Evolutionary conservation across 2,888 invertebrate genomes (phyloP).

Genomic region (Phrixothrix hirtus): DNA sequence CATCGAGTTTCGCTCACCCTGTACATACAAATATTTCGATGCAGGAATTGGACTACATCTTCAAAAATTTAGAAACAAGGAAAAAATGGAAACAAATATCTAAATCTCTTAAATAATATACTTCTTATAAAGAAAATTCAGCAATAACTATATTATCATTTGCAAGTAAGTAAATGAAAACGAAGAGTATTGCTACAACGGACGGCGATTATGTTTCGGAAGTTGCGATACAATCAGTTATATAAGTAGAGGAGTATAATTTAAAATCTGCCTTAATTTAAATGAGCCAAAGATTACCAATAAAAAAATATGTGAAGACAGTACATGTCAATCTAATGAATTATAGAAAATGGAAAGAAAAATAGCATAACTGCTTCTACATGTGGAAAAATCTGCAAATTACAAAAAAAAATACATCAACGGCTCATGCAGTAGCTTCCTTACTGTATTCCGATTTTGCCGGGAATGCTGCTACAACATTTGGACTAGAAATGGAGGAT

Average conservation of each 20-base stretch:
- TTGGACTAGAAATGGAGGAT: not conserved
- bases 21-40: no score
- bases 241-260: not conserved
- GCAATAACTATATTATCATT: not conserved
- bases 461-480: not conserved
- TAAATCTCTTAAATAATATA: not conserved
- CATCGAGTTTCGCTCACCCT: no score
- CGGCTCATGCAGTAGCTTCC: not conserved
- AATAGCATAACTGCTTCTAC: not conserved
- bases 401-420: not conserved
- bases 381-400: constrained; percentile 1
- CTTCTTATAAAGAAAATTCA: not conserved
- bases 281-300: not conserved
- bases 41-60: not conserved
- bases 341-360: not conserved
- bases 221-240: not conserved
- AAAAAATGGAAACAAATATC: not conserved
- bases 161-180: not conserved
- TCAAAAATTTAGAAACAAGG: not conserved
- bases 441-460: no score
- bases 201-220: constrained; percentile 3
- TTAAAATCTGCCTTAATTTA: not conserved
- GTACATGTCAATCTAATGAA: not conserved
- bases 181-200: not conserved
- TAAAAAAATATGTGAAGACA: not conserved